Conservation (phyloP, 2,113 vertebrate species). For the Actenoides lindsayi region DNA sequence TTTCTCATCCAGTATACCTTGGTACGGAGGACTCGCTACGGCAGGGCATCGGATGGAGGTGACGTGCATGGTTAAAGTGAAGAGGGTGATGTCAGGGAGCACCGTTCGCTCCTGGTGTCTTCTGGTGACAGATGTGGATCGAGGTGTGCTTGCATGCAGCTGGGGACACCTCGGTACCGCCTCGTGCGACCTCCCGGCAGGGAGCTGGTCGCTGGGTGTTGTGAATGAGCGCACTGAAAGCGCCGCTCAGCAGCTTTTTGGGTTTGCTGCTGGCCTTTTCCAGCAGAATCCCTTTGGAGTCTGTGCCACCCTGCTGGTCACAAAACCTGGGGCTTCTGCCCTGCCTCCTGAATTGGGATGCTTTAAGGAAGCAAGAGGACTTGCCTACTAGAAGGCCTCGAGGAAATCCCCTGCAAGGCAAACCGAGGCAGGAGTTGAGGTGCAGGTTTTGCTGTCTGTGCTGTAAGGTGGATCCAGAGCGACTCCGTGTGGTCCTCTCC, state of each 20-base stretch:
- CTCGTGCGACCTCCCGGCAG: fast-evolving
- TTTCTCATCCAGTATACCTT: neutral
- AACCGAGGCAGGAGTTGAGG: neutral
- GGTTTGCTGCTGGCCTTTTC: neutral
- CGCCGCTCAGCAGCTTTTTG: fast-evolving
- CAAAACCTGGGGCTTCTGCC: neutral
- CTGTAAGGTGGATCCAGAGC: neutral
- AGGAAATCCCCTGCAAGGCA: neutral
- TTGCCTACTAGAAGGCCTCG: neutral
- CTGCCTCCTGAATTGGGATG: neutral
- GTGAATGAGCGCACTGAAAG: neutral
- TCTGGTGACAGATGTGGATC: neutral
- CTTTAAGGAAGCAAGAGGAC: neutral
- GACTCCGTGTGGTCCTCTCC: neutral
- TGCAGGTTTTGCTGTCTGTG: neutral
- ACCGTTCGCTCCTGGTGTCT: neutral
- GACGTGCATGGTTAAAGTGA: neutral
- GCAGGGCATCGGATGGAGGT: fast-evolving
- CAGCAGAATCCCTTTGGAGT: neutral
- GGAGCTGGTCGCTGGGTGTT: neutral
- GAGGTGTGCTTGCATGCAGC: neutral
- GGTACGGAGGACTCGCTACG: neutral
- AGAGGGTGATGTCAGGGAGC: neutral
- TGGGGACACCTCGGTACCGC: neutral
- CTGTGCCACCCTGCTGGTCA: neutral